These are phyloP conservation scores for Scaptodrosophila lebanonensis DNA, from an alignment of 1,140 invertebrate species.

Conservation along the genomic window DNA sequence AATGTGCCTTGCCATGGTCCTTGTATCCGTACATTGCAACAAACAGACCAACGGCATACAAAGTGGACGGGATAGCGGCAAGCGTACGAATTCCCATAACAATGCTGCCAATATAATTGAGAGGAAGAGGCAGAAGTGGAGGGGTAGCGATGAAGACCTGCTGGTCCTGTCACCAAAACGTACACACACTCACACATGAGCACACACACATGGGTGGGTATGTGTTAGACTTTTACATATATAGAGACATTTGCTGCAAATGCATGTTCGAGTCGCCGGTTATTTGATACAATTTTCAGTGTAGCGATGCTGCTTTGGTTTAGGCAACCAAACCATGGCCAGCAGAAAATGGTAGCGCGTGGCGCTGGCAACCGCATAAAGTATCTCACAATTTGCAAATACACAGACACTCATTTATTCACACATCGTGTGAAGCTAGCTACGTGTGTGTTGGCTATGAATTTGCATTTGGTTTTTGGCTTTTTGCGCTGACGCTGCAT, in stretches of 20 bases:
- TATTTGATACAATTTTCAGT: slow-evolving; percentile 50
- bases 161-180: slow-evolving; percentile 24
- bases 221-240: slow-evolving; percentile 8
- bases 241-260: slow-evolving; percentile 15
- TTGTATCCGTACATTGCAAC: not conserved
- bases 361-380: slow-evolving; percentile 21
- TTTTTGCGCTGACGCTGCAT: slow-evolving; percentile 14
- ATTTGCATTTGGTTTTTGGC: slow-evolving; percentile 44
- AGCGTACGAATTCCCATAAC: slow-evolving; percentile 28
- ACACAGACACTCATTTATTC: slow-evolving; percentile 28
- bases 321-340: slow-evolving; percentile 1
- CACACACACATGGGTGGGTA: not conserved
- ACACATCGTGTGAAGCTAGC: slow-evolving; percentile 7
- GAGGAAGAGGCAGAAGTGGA: too few species aligned
- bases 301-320: slow-evolving; percentile 39
- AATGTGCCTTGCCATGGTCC: slow-evolving; percentile 33
- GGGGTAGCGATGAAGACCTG: too few species aligned
- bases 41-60: too few species aligned
- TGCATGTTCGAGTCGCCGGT: slow-evolving; percentile 36
- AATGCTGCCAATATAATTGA: too few species aligned
- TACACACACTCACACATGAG: slow-evolving; percentile 25
- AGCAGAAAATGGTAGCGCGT: slow-evolving; percentile 35
- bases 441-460: slow-evolving; percentile 12
- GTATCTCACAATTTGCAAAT: too few species aligned
- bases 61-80: too few species aligned